These are phyloP conservation scores for Sesamia inferens DNA, from an alignment of 2,888 invertebrate genomes.

Conservation along the genomic window DNA sequence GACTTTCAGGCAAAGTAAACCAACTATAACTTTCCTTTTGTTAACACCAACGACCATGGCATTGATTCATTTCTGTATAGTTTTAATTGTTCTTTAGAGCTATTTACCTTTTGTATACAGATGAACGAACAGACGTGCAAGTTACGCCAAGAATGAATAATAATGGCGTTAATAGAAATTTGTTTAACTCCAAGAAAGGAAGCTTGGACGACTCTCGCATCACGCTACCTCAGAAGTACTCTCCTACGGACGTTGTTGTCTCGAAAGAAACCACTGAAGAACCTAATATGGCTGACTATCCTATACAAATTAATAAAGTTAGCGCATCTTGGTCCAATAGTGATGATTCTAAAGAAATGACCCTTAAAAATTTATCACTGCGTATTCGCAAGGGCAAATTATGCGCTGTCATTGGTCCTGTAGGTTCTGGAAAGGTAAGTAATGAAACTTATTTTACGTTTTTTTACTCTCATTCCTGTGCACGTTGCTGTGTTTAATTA, in stretches of 20 bases:
- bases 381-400: constrained; percentile 91
- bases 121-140: constrained; percentile 79
- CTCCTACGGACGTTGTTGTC: constrained; percentile 56
- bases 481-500: not conserved
- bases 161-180: constrained; percentile 62
- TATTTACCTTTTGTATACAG: constrained; percentile 61
- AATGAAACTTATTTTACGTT: not conserved
- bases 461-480: not conserved
- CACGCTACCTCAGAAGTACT: constrained; percentile 70
- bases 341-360: constrained; percentile 79
- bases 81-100: not conserved
- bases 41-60: not conserved
- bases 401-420: constrained; percentile 95
- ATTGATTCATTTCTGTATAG: not conserved
- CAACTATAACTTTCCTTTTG: not conserved
- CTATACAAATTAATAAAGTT: constrained; percentile 76
- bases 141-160: constrained; percentile 57
- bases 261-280: constrained; percentile 37
- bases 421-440: constrained; percentile 94
- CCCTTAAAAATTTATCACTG: constrained; percentile 89
- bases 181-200: constrained; percentile 69
- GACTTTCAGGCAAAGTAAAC: not conserved
- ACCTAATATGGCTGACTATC: constrained; percentile 66
- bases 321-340: constrained; percentile 81
- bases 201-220: constrained; percentile 52